These are phyloP conservation scores for Eupeodes latifasciatus DNA, from an alignment of 2,888 invertebrate genomes.

Conservation along the genomic window DNA sequence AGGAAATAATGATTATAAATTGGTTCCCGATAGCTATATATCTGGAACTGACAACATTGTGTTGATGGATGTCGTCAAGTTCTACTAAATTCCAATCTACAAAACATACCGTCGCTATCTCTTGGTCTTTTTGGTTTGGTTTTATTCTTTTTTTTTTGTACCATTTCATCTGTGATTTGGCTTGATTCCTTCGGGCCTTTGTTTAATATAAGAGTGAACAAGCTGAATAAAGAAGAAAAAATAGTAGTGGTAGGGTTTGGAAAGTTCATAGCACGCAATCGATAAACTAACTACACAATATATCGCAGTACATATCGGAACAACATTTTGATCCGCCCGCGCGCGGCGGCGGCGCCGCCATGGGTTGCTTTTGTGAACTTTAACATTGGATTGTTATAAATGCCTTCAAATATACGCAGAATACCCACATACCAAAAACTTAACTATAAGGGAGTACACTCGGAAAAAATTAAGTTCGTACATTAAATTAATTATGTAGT, in stretches of 20 bases:
- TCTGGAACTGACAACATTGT: conserved; percentile 41
- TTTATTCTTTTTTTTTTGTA: not conserved
- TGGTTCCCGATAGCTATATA: conserved; percentile 29
- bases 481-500: no score
- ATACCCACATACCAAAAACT: no score
- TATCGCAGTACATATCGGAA: not conserved
- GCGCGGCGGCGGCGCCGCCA: not conserved
- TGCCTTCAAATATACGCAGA: no score
- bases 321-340: not conserved
- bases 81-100: not conserved
- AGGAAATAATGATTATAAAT: conserved; percentile 52
- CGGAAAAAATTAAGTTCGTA: no score
- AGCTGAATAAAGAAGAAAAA: conserved; percentile 29
- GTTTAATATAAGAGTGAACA: conserved; percentile 38
- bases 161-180: conserved; percentile 4
- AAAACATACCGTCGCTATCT: no score
- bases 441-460: no score
- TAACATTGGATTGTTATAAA: not conserved
- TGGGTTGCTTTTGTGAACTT: not conserved
- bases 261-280: conserved; percentile 68
- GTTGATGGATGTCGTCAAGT: conserved; percentile 9
- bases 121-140: no score
- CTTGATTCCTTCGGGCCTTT: conserved; percentile 47
- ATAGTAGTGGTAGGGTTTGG: conserved; percentile 37
- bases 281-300: conserved; percentile 49